Percentiles rank a stretch among this genome's conserved stretches.
These are phyloP conservation scores for Triplophysa dalaica DNA, from an alignment of 2,113 vertebrate genomes.

Conservation along the genomic window DNA sequence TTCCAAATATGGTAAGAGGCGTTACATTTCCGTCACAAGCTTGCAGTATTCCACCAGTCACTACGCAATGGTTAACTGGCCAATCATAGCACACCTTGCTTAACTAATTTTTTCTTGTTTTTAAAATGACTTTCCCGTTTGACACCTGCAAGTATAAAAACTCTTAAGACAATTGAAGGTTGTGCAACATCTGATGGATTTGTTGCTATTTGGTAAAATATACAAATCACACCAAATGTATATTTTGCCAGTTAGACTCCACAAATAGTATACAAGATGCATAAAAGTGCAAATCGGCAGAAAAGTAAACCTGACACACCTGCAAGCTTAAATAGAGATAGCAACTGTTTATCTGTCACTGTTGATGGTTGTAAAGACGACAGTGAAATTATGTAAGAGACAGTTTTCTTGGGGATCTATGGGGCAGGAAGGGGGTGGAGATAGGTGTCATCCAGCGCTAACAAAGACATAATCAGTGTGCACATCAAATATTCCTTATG, in stretches of 20 bases:
- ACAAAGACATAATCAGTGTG: not conserved
- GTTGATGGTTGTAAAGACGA: not conserved
- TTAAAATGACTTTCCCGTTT: no score
- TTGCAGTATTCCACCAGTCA: no score
- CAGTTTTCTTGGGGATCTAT: not conserved
- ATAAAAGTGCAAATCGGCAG: no score
- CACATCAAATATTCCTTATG: not conserved
- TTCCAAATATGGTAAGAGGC: no score
- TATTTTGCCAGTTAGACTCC: not conserved
- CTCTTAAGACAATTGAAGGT: not conserved
- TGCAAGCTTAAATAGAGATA: not conserved
- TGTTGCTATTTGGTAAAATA: constrained; percentile 12
- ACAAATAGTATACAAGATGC: not conserved
- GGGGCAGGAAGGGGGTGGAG: not conserved
- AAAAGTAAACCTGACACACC: no score
- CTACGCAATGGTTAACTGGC: no score
- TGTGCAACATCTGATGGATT: not conserved
- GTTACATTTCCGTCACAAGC: no score
- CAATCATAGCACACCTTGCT: no score
- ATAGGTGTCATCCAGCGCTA: not conserved
- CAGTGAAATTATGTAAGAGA: constrained; percentile 38
- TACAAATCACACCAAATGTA: not conserved
- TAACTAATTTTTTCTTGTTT: no score
- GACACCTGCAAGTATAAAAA: not conserved
- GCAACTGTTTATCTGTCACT: constrained; percentile 4